These are phyloP conservation scores for Pangasius sanitwongsei DNA, from an alignment of 2,797 vertebrate species.

Conservation along the genomic window DNA sequence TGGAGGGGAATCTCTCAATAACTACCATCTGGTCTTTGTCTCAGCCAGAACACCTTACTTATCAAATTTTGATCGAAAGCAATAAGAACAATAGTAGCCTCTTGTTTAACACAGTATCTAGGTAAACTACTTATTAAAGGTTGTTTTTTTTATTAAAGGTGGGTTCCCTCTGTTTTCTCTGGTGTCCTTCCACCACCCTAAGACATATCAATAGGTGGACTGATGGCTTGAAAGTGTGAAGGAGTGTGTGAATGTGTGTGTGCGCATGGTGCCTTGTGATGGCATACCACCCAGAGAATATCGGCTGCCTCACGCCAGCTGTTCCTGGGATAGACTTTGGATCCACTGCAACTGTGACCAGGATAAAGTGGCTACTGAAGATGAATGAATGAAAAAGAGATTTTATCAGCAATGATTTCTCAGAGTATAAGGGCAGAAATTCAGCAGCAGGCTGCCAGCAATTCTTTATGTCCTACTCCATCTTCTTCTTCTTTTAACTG, in stretches of 20 bases:
- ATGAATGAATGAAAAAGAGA: neutral
- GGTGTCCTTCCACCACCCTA: neutral
- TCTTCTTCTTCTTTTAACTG: neutral
- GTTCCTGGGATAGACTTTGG: neutral
- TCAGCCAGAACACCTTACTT: neutral
- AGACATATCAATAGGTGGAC: neutral
- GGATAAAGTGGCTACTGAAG: neutral
- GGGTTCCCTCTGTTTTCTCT: neutral
- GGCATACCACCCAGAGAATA: slow-evolving; percentile 6
- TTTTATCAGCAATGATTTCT: neutral
- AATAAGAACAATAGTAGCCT: neutral
- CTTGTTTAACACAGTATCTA: neutral
- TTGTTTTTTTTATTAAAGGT: neutral
- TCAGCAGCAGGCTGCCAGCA: neutral
- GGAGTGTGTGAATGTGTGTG: neutral
- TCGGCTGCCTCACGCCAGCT: neutral
- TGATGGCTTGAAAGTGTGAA: neutral
- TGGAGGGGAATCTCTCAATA: neutral
- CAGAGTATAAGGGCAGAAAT: neutral
- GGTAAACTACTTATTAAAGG: neutral
- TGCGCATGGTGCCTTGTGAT: neutral
- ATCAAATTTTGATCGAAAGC: neutral
- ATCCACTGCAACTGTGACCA: slow-evolving; percentile 6
- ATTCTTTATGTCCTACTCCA: neutral
- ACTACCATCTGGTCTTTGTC: neutral